Conservation (phyloP, 2,888 invertebrate genomes). For the Sipunculus nudus region DNA sequence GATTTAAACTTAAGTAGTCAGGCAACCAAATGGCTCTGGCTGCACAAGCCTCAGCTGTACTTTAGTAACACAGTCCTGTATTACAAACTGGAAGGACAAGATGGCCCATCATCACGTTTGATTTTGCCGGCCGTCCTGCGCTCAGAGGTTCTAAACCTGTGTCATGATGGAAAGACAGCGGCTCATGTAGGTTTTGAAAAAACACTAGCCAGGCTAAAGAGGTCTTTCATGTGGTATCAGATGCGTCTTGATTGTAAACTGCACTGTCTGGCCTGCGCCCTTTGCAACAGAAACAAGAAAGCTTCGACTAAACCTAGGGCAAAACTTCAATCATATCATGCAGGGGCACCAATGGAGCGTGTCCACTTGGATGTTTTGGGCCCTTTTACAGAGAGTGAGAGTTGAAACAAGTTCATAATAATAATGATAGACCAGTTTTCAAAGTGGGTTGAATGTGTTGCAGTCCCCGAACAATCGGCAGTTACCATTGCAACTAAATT, state of each 20-base stretch:
- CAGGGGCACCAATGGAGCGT: background rate
- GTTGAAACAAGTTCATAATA: background rate
- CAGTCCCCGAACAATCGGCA: slow-evolving; percentile 1
- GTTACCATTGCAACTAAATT: background rate
- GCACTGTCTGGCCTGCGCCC: too few species aligned
- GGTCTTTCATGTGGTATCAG: too few species aligned
- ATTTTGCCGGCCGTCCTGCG: too few species aligned
- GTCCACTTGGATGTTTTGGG: slow-evolving; percentile 4
- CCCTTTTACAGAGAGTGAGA: background rate
- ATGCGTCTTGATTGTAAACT: too few species aligned
- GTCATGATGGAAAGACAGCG: background rate
- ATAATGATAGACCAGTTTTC: slow-evolving; percentile 1
- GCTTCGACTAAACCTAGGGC: background rate
- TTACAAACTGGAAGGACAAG: too few species aligned
- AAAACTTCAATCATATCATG: background rate
- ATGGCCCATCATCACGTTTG: too few species aligned
- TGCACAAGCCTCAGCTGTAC: too few species aligned
- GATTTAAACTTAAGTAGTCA: too few species aligned
- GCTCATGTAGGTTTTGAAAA: background rate
- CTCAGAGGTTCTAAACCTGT: too few species aligned
- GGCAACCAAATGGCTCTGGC: too few species aligned
- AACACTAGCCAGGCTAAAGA: background rate
- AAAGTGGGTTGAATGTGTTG: background rate
- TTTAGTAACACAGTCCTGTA: too few species aligned
- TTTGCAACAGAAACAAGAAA: too few species aligned